Base-by-base conservation (phyloP, 2,797 vertebrate species). In the Glyptemys insculpta region DNA sequence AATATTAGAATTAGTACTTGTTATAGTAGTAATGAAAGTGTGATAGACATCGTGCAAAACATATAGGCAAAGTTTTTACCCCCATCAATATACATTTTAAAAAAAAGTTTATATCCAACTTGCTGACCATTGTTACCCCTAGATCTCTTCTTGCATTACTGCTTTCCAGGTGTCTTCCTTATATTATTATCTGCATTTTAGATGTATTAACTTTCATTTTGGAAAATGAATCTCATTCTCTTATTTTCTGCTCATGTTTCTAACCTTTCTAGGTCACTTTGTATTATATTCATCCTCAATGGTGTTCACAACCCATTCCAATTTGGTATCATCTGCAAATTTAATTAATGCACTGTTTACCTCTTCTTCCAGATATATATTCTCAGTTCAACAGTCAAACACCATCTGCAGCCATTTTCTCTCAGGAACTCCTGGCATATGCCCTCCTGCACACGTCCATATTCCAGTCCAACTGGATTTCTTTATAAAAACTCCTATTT, bases 271-370 rank as follows among this genome's bases (percentile, higher is more conserved):
- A 96, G 94, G 93, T 97, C 92, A 97, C 90, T 95, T 96, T 96
- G 79, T 3, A 93, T 95, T 97, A 62, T 85, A 93, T 88, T 83
- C 93, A 94, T 95, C 87, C 96, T 96, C 95, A 87, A 0, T 81
- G 44, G 85, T 97, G 85, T 85, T 96, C 95, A 83, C 34, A 96
- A 91, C 85, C 90, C 37, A 82, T 94, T 97, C 44, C 53, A 90
- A 82, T 92, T 97, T 97, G 74, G 90, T 98, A 94, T 96, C 88
- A 96, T 97, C 93, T 95, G 87, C 88, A 96, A 92, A 95, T 97
- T 97, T 97, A 98, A 98, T 97, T 97, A 97, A 96, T 97, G 83
- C 91, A 86, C n/a, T 97, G 95, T 96, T 97, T 97, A 97, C 96
- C 76, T 97, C 95, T 88, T 96, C 96, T 96, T 96, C 79, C 86